Conservation (phyloP, 2,888 invertebrate genomes). For the Oscheius sp. region DNA sequence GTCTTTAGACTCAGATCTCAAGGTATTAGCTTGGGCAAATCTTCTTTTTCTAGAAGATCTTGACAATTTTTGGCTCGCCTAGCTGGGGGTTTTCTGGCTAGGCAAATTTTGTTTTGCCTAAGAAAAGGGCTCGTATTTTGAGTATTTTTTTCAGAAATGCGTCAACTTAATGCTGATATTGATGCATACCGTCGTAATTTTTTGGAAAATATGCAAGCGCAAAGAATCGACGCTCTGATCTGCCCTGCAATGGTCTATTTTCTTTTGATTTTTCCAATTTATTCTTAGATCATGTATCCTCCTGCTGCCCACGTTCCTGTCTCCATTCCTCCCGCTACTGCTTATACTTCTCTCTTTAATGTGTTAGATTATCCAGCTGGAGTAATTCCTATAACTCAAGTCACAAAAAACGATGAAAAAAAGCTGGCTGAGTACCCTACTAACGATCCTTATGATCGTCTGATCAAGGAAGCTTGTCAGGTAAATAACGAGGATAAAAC, state of each 20-base stretch:
- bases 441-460: conserved; percentile 53
- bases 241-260: conserved; percentile 49
- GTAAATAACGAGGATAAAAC: neutral
- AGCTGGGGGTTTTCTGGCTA: no score
- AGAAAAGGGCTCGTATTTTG: no score
- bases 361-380: conserved; percentile 71
- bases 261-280: neutral
- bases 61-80: neutral
- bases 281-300: conserved; percentile 29
- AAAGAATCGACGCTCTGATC: conserved; percentile 49
- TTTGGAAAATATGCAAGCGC: conserved; percentile 43
- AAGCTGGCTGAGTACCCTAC: conserved; percentile 53
- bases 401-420: conserved; percentile 53
- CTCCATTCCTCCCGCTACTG: conserved; percentile 55
- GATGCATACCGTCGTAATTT: conserved; percentile 53
- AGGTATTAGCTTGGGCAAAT: no score
- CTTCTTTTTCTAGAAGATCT: no score
- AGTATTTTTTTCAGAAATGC: conserved; percentile 46
- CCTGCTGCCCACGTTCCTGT: conserved; percentile 56
- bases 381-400: conserved; percentile 69
- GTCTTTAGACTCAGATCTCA: no score
- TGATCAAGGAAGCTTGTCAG: conserved; percentile 47
- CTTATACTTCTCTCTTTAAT: conserved; percentile 70
- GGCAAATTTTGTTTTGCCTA: no score
- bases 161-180: conserved; percentile 47